Conservation (phyloP, 2,113 vertebrate genomes). For the Elachura formosa region DNA sequence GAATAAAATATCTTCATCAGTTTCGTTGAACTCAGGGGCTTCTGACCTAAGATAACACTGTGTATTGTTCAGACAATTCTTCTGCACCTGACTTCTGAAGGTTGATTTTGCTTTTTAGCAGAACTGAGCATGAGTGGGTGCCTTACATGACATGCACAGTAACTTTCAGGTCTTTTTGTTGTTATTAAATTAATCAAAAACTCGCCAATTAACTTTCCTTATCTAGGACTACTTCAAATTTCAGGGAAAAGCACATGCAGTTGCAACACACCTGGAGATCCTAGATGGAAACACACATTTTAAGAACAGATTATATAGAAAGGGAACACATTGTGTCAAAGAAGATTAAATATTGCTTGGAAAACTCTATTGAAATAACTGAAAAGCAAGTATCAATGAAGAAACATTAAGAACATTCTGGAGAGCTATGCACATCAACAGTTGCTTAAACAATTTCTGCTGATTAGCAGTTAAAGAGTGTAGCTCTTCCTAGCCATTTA, state of each 20-base stretch:
- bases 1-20: neutral
- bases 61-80: neutral
- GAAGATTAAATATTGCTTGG: neutral
- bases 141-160: neutral
- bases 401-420: neutral
- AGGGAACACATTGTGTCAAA: fast-evolving
- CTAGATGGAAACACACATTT: neutral
- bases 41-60: neutral
- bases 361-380: neutral
- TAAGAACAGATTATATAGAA: neutral
- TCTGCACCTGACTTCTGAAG: neutral
- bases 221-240: neutral
- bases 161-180: neutral
- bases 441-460: neutral
- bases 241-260: neutral
- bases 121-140: fast-evolving
- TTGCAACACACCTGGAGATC: neutral
- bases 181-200: neutral
- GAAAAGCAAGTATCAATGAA: neutral
- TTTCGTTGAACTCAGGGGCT: neutral
- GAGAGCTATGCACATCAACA: neutral
- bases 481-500: neutral
- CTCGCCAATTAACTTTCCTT: neutral
- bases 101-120: neutral
- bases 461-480: neutral